Percentiles rank a stretch among this genome's conserved stretches.
Conservation (phyloP, 2,888 invertebrate species). For the Drosophila multiciliata region DNA sequence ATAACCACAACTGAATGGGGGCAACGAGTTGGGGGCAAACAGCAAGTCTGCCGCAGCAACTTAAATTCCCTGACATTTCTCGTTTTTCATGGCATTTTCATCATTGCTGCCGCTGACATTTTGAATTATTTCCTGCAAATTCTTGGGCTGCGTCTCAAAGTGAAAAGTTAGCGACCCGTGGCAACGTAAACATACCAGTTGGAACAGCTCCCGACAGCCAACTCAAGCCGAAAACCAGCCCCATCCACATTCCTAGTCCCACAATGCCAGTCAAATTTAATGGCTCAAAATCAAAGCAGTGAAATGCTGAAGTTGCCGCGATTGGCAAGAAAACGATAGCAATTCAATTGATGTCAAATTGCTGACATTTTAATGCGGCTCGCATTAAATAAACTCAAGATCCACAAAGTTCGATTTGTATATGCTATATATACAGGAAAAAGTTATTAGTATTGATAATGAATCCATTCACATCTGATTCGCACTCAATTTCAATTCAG, state of each 20-base stretch:
- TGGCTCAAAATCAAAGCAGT: constrained; percentile 33
- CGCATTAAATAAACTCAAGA: constrained; percentile 12
- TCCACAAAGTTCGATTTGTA: constrained; percentile 25
- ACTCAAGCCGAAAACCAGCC: neutral
- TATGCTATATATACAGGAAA: neutral
- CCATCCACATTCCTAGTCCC: neutral
- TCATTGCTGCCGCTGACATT: constrained; percentile 71
- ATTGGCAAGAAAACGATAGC: constrained; percentile 48
- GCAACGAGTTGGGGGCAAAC: neutral
- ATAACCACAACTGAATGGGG: constrained; percentile 18
- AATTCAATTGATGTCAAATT: constrained; percentile 63
- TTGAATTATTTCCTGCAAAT: constrained; percentile 74
- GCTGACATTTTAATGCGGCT: constrained; percentile 20
- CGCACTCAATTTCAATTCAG: constrained; percentile 20
- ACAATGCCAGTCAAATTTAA: constrained; percentile 34
- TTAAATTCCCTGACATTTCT: constrained; percentile 67
- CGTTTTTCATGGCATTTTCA: constrained; percentile 52
- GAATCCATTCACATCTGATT: constrained; percentile 42
- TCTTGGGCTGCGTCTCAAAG: constrained; percentile 44
- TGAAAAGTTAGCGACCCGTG: constrained; percentile 53
- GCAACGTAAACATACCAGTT: constrained; percentile 47
- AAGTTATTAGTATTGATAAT: constrained; percentile 41
- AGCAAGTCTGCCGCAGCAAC: constrained; percentile 23
- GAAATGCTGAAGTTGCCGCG: constrained; percentile 52
- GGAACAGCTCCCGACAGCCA: constrained; percentile 12